phyloP scores from a whole-genome alignment of 2,888 invertebrate genomes.

The Brachyopa scutellaris region DNA sequence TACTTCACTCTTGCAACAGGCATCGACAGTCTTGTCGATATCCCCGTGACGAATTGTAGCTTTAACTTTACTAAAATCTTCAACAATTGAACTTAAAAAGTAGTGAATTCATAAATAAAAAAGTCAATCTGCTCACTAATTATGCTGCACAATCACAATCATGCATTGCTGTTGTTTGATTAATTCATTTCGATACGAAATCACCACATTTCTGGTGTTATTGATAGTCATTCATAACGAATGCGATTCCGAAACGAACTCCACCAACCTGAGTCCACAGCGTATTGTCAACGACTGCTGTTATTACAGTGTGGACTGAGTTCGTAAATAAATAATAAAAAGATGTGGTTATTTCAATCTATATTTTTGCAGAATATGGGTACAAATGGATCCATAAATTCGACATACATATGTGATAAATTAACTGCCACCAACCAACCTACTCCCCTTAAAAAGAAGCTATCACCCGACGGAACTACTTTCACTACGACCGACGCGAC shows the following conservation, averaged over 20 bases:
- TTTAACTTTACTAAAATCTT: no score
- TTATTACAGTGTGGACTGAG: no score
- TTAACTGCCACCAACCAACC: slow-evolving; percentile 13
- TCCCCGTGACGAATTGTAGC: no score
- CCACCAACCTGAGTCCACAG: not conserved
- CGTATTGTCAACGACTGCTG: no score
- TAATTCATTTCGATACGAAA: not conserved
- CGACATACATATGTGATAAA: not conserved
- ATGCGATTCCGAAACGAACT: no score
- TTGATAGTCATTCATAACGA: slow-evolving; percentile 2
- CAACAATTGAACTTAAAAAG: no score
- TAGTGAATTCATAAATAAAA: no score
- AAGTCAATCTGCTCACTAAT: no score
- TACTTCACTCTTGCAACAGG: no score
- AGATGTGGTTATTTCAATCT: not conserved
- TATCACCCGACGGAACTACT: no score
- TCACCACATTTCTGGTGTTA: slow-evolving; percentile 18
- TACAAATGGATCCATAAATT: slow-evolving; percentile 5
- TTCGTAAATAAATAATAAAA: not conserved
- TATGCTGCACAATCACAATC: not conserved
- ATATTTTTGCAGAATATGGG: slow-evolving; percentile 8
- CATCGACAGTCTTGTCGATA: no score
- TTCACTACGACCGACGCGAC: no score
- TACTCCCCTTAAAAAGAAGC: not conserved
- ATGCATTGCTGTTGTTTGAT: slow-evolving; percentile 2